Percentiles rank a stretch among this genome's conserved stretches.
Evolutionary conservation across 2,888 invertebrate species (phyloP).

Genomic region (Autographa pulchrina): DNA sequence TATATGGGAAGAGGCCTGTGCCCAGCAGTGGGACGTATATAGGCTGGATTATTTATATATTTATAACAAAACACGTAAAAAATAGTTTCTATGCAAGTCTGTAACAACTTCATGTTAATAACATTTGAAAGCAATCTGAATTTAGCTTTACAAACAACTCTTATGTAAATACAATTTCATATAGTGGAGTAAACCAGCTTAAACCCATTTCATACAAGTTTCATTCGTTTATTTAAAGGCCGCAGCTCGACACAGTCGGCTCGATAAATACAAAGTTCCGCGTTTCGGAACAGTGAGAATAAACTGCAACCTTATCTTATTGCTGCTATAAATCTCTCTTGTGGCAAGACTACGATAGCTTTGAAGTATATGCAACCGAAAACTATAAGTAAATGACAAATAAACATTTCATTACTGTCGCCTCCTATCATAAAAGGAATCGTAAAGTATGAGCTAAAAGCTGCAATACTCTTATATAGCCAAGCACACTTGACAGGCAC

Average conservation of each 20-base stretch:
- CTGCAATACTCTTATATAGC: conserved; percentile 39
- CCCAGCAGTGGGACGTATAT: too few relatives aligned
- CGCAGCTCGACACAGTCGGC: conserved; percentile 20
- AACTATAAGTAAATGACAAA: conserved; percentile 64
- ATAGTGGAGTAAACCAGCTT: background rate
- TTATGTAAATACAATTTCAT: conserved; percentile 2
- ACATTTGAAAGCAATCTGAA: background rate
- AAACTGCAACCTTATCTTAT: conserved; percentile 57
- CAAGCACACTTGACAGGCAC: conserved; percentile 28
- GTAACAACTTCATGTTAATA: background rate
- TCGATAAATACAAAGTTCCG: conserved; percentile 38
- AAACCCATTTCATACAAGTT: conserved; percentile 18
- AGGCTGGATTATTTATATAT: too few relatives aligned
- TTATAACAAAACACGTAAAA: too few relatives aligned
- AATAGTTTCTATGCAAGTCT: background rate
- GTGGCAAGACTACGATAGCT: conserved; percentile 32
- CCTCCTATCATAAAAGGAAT: conserved; percentile 47
- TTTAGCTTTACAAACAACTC: background rate
- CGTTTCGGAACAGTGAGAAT: conserved; percentile 40
- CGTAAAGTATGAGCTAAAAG: conserved; percentile 43
- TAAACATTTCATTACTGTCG: conserved; percentile 52
- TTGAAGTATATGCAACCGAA: conserved; percentile 34
- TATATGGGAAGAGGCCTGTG: too few relatives aligned
- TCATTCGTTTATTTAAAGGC: conserved; percentile 32
- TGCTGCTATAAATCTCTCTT: conserved; percentile 61